Percentiles rank a stretch among this genome's conserved stretches.
Conservation (phyloP, 1,140 invertebrate genomes). For the Oryzaephilus surinamensis region DNA sequence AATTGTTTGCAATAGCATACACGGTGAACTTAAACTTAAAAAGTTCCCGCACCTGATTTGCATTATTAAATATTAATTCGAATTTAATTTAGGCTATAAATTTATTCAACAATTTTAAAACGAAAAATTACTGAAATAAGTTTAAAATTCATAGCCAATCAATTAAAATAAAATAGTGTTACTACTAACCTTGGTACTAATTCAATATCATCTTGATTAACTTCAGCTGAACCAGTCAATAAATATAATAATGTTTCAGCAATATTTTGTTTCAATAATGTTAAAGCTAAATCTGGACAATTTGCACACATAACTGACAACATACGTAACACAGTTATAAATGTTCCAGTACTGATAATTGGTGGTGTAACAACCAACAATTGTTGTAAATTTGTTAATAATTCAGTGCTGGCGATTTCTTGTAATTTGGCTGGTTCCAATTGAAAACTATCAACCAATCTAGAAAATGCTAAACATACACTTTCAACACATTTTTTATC, state of each 20-base stretch:
- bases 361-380: conserved; percentile 86
- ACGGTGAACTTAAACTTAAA: too few relatives aligned
- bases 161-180: too few relatives aligned
- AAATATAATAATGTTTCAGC: conserved; percentile 88
- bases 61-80: too few relatives aligned
- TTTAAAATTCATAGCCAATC: neutral
- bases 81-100: too few relatives aligned
- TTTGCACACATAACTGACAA: conserved; percentile 89
- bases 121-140: neutral
- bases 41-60: too few relatives aligned
- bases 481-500: conserved; percentile 98
- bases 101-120: neutral
- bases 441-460: conserved; percentile 94
- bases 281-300: conserved; percentile 85
- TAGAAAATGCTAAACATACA: conserved; percentile 90
- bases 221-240: conserved; percentile 70
- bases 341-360: conserved; percentile 84
- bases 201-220: conserved; percentile 55
- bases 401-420: conserved; percentile 88
- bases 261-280: conserved; percentile 87
- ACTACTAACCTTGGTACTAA: conserved; percentile 52
- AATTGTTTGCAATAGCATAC: too few relatives aligned
- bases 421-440: conserved; percentile 80
- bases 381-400: conserved; percentile 88
- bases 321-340: conserved; percentile 93